Evolutionary conservation across 1,140 invertebrate species (phyloP).

Genomic region (Oreohelix idahoensis): DNA sequence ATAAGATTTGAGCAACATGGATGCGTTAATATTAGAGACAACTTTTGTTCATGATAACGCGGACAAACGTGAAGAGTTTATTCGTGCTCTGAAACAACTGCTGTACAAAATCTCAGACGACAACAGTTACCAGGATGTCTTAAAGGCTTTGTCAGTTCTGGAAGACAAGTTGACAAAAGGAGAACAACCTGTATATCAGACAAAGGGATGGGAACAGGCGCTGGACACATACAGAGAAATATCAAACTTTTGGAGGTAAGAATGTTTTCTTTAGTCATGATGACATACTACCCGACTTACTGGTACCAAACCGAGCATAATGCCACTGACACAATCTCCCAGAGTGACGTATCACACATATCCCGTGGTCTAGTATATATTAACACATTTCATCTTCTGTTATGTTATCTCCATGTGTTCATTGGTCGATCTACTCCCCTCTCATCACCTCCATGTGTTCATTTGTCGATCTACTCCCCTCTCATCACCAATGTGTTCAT

Average conservation of each 20-base stretch:
- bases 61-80: not conserved
- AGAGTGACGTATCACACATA: no score
- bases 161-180: not conserved
- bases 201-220: constrained; percentile 17
- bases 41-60: constrained; percentile 19
- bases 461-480: no score
- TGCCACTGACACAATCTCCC: no score
- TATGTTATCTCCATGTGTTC: no score
- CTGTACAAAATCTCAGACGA: not conserved
- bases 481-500: no score
- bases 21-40: not conserved
- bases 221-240: not conserved
- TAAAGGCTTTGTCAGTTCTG: constrained; percentile 3
- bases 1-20: constrained; percentile 11
- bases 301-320: no score
- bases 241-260: not conserved
- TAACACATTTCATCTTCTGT: no score
- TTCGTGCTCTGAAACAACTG: not conserved
- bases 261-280: not conserved
- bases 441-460: no score
- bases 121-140: not conserved
- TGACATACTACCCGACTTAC: no score
- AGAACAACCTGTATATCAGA: not conserved
- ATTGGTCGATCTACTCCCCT: no score
- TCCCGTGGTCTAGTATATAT: no score